phyloP scores from a whole-genome alignment of 2,113 vertebrate genomes.

The Nestor notabilis region DNA sequence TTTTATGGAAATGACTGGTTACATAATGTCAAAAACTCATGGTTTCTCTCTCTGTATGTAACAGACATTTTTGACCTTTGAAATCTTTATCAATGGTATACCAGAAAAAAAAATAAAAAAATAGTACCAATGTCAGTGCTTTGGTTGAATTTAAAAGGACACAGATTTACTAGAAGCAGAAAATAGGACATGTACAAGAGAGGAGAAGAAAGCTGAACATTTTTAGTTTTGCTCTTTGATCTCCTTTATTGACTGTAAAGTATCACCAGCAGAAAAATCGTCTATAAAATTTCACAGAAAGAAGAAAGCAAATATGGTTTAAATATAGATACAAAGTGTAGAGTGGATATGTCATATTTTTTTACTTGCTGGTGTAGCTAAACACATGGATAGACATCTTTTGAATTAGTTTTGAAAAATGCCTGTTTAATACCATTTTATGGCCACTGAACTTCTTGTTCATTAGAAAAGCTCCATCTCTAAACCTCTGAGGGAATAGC shows the following conservation, averaged over 20 bases:
- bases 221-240: slow-evolving; percentile 1
- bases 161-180: not conserved
- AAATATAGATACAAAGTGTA: not conserved
- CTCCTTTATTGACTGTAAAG: not conserved
- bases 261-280: not conserved
- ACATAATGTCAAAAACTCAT: not conserved
- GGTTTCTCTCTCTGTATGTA: not conserved
- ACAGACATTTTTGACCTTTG: not conserved
- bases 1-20: not conserved
- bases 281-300: not conserved
- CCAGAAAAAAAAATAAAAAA: not conserved
- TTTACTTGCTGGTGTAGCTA: not conserved
- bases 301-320: not conserved
- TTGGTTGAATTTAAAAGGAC: not conserved
- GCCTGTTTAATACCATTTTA: not conserved
- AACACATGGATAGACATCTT: not conserved
- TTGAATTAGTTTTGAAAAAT: not conserved
- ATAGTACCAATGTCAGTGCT: not conserved
- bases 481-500: not conserved
- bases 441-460: not conserved
- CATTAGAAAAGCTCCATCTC: not conserved
- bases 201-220: not conserved
- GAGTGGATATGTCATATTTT: not conserved
- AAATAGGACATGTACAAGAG: not conserved
- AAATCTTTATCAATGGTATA: not conserved